Evolutionary conservation across 2,888 invertebrate species (phyloP).

Genomic region (Thereva nobilitata): DNA sequence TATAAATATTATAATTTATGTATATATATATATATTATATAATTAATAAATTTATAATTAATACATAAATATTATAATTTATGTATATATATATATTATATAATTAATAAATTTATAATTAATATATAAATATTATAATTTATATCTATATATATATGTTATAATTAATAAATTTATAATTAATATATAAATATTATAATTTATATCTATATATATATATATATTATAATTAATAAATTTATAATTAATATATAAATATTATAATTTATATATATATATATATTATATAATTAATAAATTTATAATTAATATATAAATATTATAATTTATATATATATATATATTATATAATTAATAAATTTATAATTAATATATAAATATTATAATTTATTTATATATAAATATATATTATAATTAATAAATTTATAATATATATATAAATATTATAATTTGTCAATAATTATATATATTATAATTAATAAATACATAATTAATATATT

Average conservation of each 20-base stretch:
- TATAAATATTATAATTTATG: neutral
- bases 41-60: neutral
- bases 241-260: slow-evolving; percentile 6
- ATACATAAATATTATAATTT: slow-evolving; percentile 10
- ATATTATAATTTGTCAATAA: slow-evolving; percentile 47
- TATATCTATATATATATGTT: neutral
- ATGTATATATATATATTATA: neutral
- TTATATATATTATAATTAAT: slow-evolving; percentile 41
- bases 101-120: neutral
- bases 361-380: neutral
- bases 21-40: slow-evolving; percentile 31
- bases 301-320: slow-evolving; percentile 10
- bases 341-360: neutral
- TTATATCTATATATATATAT: neutral
- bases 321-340: slow-evolving; percentile 41
- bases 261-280: neutral
- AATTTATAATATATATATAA: slow-evolving; percentile 47
- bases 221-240: slow-evolving; percentile 1
- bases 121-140: neutral
- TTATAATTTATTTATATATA: slow-evolving; percentile 34
- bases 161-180: slow-evolving; percentile 5
- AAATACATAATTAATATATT: slow-evolving; percentile 40
- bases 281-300: slow-evolving; percentile 4
- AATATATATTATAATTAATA: slow-evolving; percentile 41
- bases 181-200: slow-evolving; percentile 14